phyloP scores from a whole-genome alignment of 2,113 vertebrate genomes.

The Cariama cristata region DNA sequence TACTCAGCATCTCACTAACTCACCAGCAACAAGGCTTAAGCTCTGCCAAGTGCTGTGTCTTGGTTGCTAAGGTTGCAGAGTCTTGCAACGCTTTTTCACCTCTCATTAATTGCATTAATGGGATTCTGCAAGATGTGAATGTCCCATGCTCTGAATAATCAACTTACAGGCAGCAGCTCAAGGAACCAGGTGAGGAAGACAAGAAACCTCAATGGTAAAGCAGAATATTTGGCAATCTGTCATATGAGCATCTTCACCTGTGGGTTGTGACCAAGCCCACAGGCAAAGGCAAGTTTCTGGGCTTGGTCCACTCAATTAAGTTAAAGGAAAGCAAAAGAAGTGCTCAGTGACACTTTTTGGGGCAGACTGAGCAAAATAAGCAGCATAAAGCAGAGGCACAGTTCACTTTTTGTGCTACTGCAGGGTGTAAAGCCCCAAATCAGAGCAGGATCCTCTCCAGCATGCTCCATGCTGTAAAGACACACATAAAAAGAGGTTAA shows the following conservation, averaged over 20 bases:
- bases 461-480: background rate
- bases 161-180: background rate
- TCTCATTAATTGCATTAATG: background rate
- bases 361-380: background rate
- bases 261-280: background rate
- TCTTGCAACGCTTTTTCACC: background rate
- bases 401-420: background rate
- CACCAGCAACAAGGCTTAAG: background rate
- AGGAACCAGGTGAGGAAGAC: background rate
- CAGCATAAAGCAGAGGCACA: accelerated
- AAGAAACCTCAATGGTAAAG: background rate
- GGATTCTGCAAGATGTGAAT: background rate
- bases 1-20: background rate
- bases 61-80: background rate
- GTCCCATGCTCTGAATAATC: background rate
- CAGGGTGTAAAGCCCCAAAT: background rate
- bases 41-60: background rate
- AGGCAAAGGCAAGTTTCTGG: background rate
- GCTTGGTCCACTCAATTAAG: background rate
- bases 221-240: background rate
- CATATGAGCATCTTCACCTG: background rate
- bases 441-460: background rate
- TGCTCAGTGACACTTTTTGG: background rate
- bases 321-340: background rate
- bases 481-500: background rate